phyloP scores from a whole-genome alignment of 2,113 vertebrate genomes.

The Isurus oxyrinchus region DNA sequence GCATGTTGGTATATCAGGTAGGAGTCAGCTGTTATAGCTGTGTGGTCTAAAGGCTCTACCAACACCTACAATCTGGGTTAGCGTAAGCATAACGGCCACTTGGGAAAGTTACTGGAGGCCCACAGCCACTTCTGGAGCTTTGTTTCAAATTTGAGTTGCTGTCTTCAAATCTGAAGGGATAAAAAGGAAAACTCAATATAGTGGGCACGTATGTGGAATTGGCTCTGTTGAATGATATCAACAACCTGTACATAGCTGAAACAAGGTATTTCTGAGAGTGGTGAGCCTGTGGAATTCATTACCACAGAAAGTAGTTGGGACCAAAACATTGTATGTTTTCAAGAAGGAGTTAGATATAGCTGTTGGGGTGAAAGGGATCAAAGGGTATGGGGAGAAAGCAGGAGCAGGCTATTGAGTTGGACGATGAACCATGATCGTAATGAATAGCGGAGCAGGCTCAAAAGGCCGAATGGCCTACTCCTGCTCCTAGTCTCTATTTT shows the following conservation, averaged over 20 bases:
- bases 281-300: too few species aligned
- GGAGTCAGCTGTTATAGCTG: neutral
- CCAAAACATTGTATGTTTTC: too few species aligned
- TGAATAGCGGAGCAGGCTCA: too few species aligned
- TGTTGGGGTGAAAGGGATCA: too few species aligned
- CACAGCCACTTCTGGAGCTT: neutral
- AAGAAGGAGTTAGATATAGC: too few species aligned
- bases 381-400: too few species aligned
- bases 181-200: neutral
- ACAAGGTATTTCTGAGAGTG: neutral
- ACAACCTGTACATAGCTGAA: neutral
- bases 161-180: neutral
- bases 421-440: too few species aligned
- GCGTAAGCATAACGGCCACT: too few species aligned
- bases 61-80: neutral
- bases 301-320: too few species aligned
- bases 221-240: neutral
- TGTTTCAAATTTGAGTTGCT: neutral
- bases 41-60: neutral
- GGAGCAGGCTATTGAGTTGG: too few species aligned
- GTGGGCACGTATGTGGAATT: neutral
- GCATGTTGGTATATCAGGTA: neutral
- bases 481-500: too few species aligned
- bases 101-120: neutral
- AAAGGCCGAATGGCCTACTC: too few species aligned